phyloP scores from a whole-genome alignment of 2,113 vertebrate genomes.

The Tretioscincus oriximinensis region DNA sequence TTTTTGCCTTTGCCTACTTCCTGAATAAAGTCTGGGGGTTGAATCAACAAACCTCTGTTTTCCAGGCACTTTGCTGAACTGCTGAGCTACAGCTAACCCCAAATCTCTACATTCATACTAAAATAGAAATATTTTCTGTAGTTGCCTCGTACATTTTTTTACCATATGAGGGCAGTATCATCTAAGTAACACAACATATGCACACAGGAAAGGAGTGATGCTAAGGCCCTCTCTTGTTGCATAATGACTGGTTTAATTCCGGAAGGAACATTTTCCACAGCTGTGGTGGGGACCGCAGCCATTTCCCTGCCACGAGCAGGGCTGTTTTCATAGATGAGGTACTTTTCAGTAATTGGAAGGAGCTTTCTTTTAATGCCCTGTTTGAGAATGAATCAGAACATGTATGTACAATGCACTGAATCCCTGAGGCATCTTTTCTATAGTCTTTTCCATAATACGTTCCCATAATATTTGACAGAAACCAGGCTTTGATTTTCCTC shows the following conservation, averaged over 20 bases:
- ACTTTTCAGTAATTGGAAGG: constrained; percentile 26
- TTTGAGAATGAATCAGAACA: constrained; percentile 58
- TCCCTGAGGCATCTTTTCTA: constrained; percentile 25
- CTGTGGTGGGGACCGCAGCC: not conserved
- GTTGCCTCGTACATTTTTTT: fast-evolving
- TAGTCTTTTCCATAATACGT: not conserved
- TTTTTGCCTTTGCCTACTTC: too few species aligned
- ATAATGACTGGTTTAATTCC: not conserved
- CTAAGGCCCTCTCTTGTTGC: not conserved
- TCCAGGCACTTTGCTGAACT: too few species aligned
- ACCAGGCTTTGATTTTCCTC: constrained; percentile 39
- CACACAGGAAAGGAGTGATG: not conserved
- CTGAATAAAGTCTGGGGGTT: too few species aligned
- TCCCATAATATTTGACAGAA: constrained; percentile 45
- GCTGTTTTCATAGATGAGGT: not conserved
- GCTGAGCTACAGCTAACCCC: too few species aligned
- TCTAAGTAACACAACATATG: constrained; percentile 2
- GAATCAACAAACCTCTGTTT: too few species aligned
- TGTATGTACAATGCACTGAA: constrained; percentile 22
- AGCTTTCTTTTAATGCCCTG: not conserved
- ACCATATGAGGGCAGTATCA: constrained; percentile 61
- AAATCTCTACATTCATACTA: too few species aligned
- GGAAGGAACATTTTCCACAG: not conserved
- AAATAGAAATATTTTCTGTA: fast-evolving
- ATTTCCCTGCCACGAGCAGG: not conserved